Evolutionary conservation across 2,888 invertebrate species (phyloP).

Genomic region (Diaperis boleti): DNA sequence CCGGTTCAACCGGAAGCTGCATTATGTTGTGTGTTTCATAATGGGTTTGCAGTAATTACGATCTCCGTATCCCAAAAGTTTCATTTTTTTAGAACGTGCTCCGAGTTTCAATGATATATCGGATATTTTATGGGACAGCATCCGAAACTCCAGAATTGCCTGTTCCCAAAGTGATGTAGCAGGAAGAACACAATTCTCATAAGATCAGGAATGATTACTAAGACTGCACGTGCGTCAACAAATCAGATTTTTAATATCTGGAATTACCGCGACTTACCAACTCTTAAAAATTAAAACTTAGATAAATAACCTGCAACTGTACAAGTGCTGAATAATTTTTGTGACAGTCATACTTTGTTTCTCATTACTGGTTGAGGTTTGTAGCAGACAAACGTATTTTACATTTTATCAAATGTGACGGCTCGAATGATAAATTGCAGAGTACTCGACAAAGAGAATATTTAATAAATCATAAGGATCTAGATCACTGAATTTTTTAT

Average conservation of each 20-base stretch:
- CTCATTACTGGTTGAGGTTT: too few relatives aligned
- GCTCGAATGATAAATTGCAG: slow-evolving; percentile 6
- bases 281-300: too few relatives aligned
- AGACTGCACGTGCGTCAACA: slow-evolving; percentile 1
- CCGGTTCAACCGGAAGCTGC: slow-evolving; percentile 18
- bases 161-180: slow-evolving; percentile 19
- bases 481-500: slow-evolving; percentile 6
- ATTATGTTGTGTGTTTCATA: slow-evolving; percentile 13
- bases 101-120: slow-evolving; percentile 22
- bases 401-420: slow-evolving; percentile 4
- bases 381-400: too few relatives aligned
- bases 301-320: too few relatives aligned
- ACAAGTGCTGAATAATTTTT: too few relatives aligned
- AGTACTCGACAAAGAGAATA: slow-evolving; percentile 1
- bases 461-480: slow-evolving; percentile 16
- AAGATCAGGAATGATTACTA: slow-evolving; percentile 28
- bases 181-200: slow-evolving; percentile 22
- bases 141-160: slow-evolving; percentile 24
- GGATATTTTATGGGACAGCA: slow-evolving; percentile 21
- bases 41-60: slow-evolving; percentile 24
- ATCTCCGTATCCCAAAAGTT: slow-evolving; percentile 18
- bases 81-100: slow-evolving; percentile 26
- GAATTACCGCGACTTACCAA: not conserved
- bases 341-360: too few relatives aligned
- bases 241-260: not conserved